phyloP scores from a whole-genome alignment of 2,888 invertebrate genomes.

The Hyposoter didymator region DNA sequence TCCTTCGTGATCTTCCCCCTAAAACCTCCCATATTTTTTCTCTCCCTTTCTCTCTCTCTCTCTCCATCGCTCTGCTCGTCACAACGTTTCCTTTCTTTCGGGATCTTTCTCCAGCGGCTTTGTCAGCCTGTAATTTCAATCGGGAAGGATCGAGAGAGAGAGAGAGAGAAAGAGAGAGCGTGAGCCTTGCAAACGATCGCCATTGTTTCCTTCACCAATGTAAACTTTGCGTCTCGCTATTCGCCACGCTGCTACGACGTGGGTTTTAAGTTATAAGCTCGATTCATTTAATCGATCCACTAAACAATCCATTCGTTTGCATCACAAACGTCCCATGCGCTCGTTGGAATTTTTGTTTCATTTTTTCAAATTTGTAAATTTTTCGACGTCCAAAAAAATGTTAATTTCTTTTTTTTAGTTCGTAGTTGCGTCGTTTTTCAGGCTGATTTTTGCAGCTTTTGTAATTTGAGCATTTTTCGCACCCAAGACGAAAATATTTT shows the following conservation, averaged over 20 bases:
- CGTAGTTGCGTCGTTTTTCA: not conserved
- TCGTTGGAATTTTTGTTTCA: not conserved
- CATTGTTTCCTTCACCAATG: constrained; percentile 23
- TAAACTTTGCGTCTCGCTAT: not conserved
- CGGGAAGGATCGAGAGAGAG: not conserved
- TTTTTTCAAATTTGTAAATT: not conserved
- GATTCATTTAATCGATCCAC: constrained; percentile 60
- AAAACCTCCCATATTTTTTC: not conserved
- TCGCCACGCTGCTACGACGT: constrained; percentile 1
- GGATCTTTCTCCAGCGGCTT: not conserved
- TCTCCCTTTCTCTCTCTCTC: constrained; percentile 5
- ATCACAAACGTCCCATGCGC: not conserved
- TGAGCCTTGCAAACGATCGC: not conserved
- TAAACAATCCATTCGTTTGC: constrained; percentile 47
- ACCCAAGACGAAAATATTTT: not conserved
- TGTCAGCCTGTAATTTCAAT: constrained; percentile 15
- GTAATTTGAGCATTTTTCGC: not conserved
- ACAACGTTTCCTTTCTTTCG: constrained; percentile 35
- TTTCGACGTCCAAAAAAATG: no score
- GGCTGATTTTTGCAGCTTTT: not conserved
- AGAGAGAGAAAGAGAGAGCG: not conserved
- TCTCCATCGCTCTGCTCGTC: constrained; percentile 16
- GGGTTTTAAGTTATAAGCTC: not conserved
- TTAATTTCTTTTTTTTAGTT: not conserved
- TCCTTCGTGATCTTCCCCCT: constrained; percentile 45